Evolutionary conservation across 2,888 invertebrate species (phyloP).

Genomic region (Patella caerulea): DNA sequence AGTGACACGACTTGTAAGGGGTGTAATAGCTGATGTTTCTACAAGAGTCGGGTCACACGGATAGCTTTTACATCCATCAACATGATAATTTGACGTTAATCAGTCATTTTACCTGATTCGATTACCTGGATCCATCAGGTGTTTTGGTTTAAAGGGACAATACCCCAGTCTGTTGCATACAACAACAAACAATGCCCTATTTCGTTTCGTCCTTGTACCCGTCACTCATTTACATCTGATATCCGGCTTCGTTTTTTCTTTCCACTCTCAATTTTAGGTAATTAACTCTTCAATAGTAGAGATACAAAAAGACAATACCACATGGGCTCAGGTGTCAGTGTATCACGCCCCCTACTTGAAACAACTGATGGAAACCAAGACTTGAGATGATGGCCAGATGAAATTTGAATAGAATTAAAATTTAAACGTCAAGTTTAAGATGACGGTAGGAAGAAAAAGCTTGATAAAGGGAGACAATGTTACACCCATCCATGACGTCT

Average conservation of each 20-base stretch:
- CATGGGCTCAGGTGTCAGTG: background rate
- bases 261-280: conserved; percentile 1
- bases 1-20: conserved; percentile 5
- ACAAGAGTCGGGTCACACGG: background rate
- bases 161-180: conserved; percentile 6
- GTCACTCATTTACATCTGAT: conserved; percentile 13
- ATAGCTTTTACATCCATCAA: conserved; percentile 7
- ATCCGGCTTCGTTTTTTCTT: conserved; percentile 9
- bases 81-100: conserved; percentile 6
- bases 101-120: background rate
- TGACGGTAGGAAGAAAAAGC: no score
- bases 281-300: conserved; percentile 7
- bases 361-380: background rate
- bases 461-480: no score
- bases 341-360: conserved; percentile 1
- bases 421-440: conserved; percentile 7
- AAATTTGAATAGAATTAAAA: background rate
- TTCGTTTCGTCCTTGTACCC: conserved; percentile 10
- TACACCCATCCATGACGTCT: no score
- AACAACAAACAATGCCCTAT: conserved; percentile 4
- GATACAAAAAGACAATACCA: conserved; percentile 2
- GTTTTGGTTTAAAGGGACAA: background rate
- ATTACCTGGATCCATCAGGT: background rate
- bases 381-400: background rate
- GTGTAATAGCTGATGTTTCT: background rate